A percentile compares a stretch with the other conserved stretches of the same genome.
phyloP scores from a whole-genome alignment of 2,113 vertebrate genomes.

The Pygoscelis adeliae region DNA sequence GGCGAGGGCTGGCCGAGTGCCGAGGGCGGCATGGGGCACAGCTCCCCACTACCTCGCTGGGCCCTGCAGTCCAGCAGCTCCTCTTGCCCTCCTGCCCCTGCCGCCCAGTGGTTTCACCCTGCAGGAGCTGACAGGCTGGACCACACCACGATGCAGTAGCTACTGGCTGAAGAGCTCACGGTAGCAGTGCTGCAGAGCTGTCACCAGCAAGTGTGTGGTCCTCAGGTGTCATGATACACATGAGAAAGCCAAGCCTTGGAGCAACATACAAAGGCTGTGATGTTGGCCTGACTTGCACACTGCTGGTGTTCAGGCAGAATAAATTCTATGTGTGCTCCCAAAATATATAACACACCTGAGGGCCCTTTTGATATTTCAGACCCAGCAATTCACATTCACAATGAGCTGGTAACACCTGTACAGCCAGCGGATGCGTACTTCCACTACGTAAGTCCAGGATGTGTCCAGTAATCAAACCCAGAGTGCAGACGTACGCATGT shows the following conservation, averaged over 20 bases:
- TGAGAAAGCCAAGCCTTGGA: neutral
- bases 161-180: neutral
- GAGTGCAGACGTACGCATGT: no score
- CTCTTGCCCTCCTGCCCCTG: neutral
- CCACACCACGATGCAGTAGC: neutral
- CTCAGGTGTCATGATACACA: fast-evolving
- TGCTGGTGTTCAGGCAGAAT: neutral
- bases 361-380: neutral
- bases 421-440: neutral
- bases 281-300: neutral
- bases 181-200: neutral
- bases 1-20: neutral
- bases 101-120: neutral
- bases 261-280: neutral
- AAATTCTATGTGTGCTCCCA: neutral
- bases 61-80: neutral
- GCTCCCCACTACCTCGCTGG: neutral
- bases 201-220: fast-evolving
- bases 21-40: neutral
- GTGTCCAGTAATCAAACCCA: fast-evolving
- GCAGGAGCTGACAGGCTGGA: neutral
- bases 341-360: neutral
- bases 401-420: neutral
- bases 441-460: fast-evolving
- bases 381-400: neutral